Percentiles rank a stretch among this genome's conserved stretches.
phyloP scores from a whole-genome alignment of 2,797 vertebrate species.

The Echiichthys vipera region DNA sequence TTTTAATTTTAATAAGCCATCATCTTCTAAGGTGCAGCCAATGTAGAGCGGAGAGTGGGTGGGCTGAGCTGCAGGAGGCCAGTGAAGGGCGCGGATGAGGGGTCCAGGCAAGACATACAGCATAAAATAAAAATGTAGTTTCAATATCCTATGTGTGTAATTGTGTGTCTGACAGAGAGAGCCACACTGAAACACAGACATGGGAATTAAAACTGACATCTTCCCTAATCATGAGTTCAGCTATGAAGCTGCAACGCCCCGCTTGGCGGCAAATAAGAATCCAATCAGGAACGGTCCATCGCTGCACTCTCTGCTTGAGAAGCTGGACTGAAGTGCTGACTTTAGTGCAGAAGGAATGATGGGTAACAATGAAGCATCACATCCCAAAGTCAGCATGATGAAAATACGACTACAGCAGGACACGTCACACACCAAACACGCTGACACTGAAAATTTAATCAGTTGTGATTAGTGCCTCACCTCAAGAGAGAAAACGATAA shows the following conservation, averaged over 20 bases:
- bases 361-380: conserved; percentile 22
- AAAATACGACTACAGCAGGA: conserved; percentile 20
- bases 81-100: too few species aligned
- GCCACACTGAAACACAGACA: conserved; percentile 12
- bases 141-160: not conserved
- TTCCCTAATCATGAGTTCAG: conserved; percentile 40
- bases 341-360: conserved; percentile 31
- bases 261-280: conserved; percentile 47
- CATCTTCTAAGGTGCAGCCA: too few species aligned
- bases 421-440: conserved; percentile 11
- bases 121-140: not conserved
- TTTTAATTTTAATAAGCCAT: too few species aligned
- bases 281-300: conserved; percentile 36
- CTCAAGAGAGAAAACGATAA: conserved; percentile 24
- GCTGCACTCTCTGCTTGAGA: conserved; percentile 2
- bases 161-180: not conserved
- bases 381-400: conserved; percentile 39
- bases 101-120: not conserved
- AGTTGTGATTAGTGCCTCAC: conserved; percentile 19
- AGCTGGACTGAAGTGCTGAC: conserved; percentile 51
- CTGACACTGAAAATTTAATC: conserved; percentile 39
- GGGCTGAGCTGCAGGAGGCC: too few species aligned
- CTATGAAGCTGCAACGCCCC: conserved; percentile 14
- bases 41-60: too few species aligned
- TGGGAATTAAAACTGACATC: conserved; percentile 15